Evolutionary conservation across 1,140 invertebrate species (phyloP).

Genomic region (Rhopalosiphum maidis): DNA sequence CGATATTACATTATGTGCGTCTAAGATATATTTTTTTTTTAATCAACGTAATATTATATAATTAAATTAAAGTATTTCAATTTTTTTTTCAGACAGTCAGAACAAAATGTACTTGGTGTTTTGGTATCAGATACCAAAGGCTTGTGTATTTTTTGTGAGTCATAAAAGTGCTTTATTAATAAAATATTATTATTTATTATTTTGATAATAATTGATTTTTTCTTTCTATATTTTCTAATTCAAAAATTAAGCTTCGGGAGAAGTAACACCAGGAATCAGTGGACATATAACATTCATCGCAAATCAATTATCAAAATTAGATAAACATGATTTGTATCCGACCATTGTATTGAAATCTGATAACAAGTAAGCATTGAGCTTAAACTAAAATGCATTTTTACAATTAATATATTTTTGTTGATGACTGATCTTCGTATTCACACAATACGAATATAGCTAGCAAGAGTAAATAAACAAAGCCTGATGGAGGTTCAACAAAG

Average conservation of each 20-base stretch:
- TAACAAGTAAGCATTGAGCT: slow-evolving; percentile 11
- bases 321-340: slow-evolving; percentile 39
- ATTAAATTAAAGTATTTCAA: neutral
- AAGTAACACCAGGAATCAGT: slow-evolving; percentile 19
- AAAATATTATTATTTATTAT: neutral
- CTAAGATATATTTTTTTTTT: neutral
- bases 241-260: slow-evolving; percentile 16
- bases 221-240: neutral
- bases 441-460: no score
- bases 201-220: neutral
- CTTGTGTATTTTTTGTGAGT: slow-evolving; percentile 39
- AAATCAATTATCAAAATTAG: slow-evolving; percentile 49
- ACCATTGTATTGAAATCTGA: slow-evolving; percentile 49
- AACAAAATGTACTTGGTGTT: slow-evolving; percentile 41
- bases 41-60: neutral
- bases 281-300: slow-evolving; percentile 28
- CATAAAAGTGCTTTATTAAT: neutral
- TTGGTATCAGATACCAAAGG: slow-evolving; percentile 38
- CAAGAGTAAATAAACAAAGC: no score
- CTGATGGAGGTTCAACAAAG: neutral
- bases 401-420: neutral
- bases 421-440: neutral
- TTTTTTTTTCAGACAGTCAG: slow-evolving; percentile 42
- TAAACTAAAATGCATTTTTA: neutral
- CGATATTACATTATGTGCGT: neutral